Conservation (phyloP, 2,888 invertebrate genomes). For the Drosophila ezoana region DNA sequence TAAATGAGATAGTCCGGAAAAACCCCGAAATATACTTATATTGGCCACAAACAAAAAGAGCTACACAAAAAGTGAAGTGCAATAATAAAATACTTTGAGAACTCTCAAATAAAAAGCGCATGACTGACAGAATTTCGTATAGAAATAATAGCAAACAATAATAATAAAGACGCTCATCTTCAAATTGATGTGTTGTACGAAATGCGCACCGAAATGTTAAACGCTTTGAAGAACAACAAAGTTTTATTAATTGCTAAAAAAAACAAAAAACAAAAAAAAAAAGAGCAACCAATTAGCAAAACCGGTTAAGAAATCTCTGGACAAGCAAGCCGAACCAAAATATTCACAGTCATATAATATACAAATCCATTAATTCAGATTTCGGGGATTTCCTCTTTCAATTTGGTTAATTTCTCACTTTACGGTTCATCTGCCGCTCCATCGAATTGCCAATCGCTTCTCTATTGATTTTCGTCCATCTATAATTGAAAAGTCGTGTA, state of each 20-base stretch:
- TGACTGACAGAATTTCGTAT: conserved; percentile 7
- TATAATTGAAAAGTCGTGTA: conserved; percentile 71
- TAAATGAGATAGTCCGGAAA: conserved; percentile 7
- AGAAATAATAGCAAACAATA: neutral
- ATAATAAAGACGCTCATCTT: neutral
- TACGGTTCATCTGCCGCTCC: conserved; percentile 1
- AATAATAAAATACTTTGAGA: conserved; percentile 18
- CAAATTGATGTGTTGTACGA: conserved; percentile 20
- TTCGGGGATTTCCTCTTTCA: conserved; percentile 68
- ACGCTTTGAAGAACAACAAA: conserved; percentile 44
- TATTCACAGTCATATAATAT: conserved; percentile 40
- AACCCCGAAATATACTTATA: conserved; percentile 15
- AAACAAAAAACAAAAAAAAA: conserved; percentile 26
- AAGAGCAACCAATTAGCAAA: conserved; percentile 56
- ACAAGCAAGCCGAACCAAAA: conserved; percentile 32
- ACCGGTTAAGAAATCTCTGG: conserved; percentile 65
- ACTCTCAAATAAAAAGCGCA: conserved; percentile 10
- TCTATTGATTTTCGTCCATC: conserved; percentile 49
- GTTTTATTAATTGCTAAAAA: conserved; percentile 38
- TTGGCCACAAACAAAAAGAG: conserved; percentile 6
- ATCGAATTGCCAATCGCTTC: neutral
- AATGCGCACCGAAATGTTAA: conserved; percentile 51
- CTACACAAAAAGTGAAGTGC: conserved; percentile 25
- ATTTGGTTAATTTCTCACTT: conserved; percentile 23
- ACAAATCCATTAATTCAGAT: conserved; percentile 75